Evolutionary conservation across 2,888 invertebrate species (phyloP).

Genomic region (Hetaerina titia): DNA sequence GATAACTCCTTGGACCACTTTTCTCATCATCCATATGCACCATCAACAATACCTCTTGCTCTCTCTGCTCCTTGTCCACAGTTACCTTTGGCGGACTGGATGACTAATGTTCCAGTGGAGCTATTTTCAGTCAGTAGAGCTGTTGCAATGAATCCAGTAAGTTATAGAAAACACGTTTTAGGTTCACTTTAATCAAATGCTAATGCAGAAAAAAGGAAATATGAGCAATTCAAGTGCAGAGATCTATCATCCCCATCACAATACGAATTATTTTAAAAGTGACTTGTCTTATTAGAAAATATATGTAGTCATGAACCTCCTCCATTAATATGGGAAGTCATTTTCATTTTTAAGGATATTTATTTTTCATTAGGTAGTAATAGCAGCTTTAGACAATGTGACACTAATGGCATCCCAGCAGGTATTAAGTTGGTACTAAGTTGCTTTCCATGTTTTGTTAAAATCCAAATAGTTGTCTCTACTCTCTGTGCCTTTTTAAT

Average conservation of each 20-base stretch:
- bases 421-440: background rate
- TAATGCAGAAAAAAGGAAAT: background rate
- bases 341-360: no score
- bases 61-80: constrained; percentile 68
- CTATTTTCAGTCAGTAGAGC: constrained; percentile 72
- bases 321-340: no score
- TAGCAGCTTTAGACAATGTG: background rate
- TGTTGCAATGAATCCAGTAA: constrained; percentile 46
- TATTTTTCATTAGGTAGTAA: no score
- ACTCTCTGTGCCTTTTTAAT: background rate
- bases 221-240: background rate
- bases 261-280: background rate
- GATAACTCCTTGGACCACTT: constrained; percentile 79
- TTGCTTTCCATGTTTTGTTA: background rate
- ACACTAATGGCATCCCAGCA: background rate
- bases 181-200: no score
- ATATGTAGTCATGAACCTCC: no score
- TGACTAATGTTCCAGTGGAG: constrained; percentile 70
- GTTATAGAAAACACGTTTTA: background rate
- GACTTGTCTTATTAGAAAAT: background rate
- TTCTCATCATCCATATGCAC: constrained; percentile 83
- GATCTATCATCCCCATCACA: background rate
- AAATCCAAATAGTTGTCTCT: background rate
- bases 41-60: constrained; percentile 73
- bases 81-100: constrained; percentile 70